Base-by-base conservation (phyloP, 2,888 invertebrate species). In the Scaptomyza polygonia region DNA sequence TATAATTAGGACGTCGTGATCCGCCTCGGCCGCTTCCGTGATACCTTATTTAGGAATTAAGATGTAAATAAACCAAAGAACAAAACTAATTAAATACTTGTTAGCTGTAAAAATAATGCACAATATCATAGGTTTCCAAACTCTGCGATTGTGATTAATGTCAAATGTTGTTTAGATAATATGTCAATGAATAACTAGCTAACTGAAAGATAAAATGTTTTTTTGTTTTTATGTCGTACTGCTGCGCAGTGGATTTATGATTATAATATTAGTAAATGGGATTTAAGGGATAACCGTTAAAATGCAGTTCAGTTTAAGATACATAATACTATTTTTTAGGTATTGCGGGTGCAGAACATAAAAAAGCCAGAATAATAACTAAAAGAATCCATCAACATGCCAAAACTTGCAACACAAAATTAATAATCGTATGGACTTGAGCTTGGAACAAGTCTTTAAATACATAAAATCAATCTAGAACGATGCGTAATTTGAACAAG, bases 1-100 rank as follows among this genome's bases (percentile, higher is more conserved):
- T 89, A 92, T 92, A 88, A 92, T 92, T 88, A 92, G 90, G 89
- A 91, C 91, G 90, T 90, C 92, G 91, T 91, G 91, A 90, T 92
- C 92, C 91, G 91, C 92, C 91, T 90, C 90, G 86, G 91, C 91
- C 84, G 91, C 91, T 90, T 91, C 91, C 90, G 88, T 90, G 89
- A 88, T 91, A 92, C 92, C 92, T 92, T 32, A 6, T 34, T 3
- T 39, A 2, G 49, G 40, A 47, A 63, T 59, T 27, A 3, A 47
- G 48, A 45, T 18, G 42, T 48, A 48, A 61, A 61, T 61, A 67
- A 67, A 68, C 34, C 53, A 66, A 72, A 64, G 66, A n/a, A 69
- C 14, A 54, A 55, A 40, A 53, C 9, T 47, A 29, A 44, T 14
- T 9, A 30, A 40, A 34, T 40, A 27, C 16, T 25, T 56, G 40